Base-by-base conservation (phyloP, 2,797 vertebrate species). In the Oryzias sinensis region DNA sequence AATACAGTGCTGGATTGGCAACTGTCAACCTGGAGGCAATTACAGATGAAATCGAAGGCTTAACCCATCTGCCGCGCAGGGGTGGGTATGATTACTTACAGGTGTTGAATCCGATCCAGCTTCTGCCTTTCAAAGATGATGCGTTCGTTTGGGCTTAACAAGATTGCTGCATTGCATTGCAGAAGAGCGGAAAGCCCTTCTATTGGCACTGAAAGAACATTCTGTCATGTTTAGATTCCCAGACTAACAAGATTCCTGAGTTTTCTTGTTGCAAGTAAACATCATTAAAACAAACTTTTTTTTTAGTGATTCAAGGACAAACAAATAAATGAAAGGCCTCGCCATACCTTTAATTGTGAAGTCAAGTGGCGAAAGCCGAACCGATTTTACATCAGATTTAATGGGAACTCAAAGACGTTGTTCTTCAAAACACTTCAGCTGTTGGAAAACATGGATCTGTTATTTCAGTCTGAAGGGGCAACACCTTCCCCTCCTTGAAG, bases 41-140 rank as follows among this genome's bases (percentile, higher is more conserved):
- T 85, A 88, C 60, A 70, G 77, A 79, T 76, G 70, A 80, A 79
- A 81, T 83, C 52, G 78, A 76, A 79, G 56, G 25, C 65, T 79
- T 62, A 74, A 72, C 77, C 59, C 73, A 75, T 74, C 77, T 82
- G 84, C 69, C 52, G 65, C 25, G 64, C 59, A 22, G 45, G 60
- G 52, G 55, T 57, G 70, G 61, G 51, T 64, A 37, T 58, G 68
- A 73, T 68, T 56, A 68, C 56, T 55, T 68, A 60, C 79, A 82
- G 73, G 72, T 80, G 82, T 59, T 67, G 41, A 56, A 62, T 50
- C 24, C 43, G 55, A 79, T 66, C 58, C 44, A 20, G 40, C 41
- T 14, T 63, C 49, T 37, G 20, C 56, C 51, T 65, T 74, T 62
- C 58, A 62, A 41, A 49, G 55, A 49, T 18, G 43, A 71, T 61